Evolutionary conservation across 2,888 invertebrate genomes (phyloP), one percentile per base, ranked within the genome.

Genomic region (Orgyia antiqua): DNA sequence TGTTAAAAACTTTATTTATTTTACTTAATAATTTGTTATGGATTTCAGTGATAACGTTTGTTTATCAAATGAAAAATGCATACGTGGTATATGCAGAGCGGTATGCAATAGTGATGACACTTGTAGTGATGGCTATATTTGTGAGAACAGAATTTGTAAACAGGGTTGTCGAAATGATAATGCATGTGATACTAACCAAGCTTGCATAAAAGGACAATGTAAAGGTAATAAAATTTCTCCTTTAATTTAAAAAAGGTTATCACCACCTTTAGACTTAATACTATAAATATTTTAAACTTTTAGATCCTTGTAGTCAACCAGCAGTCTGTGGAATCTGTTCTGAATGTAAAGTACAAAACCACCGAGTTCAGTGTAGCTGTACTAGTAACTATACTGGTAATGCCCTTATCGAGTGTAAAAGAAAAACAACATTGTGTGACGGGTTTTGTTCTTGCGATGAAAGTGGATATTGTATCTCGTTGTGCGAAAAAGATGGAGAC

Each of bases 71-170:
- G 96, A 96, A 73, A 91, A 94, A 50, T 97, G 97, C 68, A 90
- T 95, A 45, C 88, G 91, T 32, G 95, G 94, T 24, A 89, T 92
- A 30, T 96, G 96, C 61, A 92, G 93, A 70, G 88, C 92, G 1
- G 91, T 96, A 15, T 97, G 96, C 63, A 96, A 95, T 63, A 94
- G 92, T 30, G 96, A 97, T 66, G 89, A 91, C 8, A 91, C 93
- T 37, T 97, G 96, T 60, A 90, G 89, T 10, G 86, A 89, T 8
- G 92, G 93, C 46, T 94, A 95, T 72, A 95, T 97, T 53, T 97
- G 97, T 60, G 93, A 94, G 68, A 94, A 93, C 56, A 89, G 95
- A 53, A 88, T 96, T 42, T 96, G 96, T 66, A 91, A 94, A 62
- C 89, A 92, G 55, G 97, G 97, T 25, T 97, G 97, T 63, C 89